Evolutionary conservation across 1,140 invertebrate genomes (phyloP), one percentile per base, ranked within the genome.

Genomic region (Hirudo medicinalis): DNA sequence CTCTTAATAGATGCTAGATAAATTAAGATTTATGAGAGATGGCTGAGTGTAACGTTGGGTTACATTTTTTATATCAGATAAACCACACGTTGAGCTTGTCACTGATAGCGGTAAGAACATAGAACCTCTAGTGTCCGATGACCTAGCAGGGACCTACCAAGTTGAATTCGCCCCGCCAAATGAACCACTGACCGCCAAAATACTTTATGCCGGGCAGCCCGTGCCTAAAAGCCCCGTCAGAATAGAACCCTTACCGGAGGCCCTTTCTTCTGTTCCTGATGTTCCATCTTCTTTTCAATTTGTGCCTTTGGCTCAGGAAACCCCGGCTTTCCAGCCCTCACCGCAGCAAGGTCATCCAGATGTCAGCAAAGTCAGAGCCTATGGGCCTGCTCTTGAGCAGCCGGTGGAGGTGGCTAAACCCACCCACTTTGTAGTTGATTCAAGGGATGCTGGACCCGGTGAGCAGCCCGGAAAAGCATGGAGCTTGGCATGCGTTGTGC

Each of bases 171-270:
- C 85, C 25, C 90, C 91, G n/a, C 85, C 84, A n/a, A 85, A 86
- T 9, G 86, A 86, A 25, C 89, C 90, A 75, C 90, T 93, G 76
- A 89, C 89, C 22, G 85, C 93, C 20, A 78, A 78, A 76, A 89
- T 93, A 2, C 90, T 90, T 74, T 93, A 90, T 79, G 91, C 90
- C 29, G 89, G 89, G 8, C 89, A 92, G 0, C 88, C 90, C 0
- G 87, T 90, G 0, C 88, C 88, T 71, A 89, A 91, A 75, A 91
- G 90, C 67, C 92, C 92, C 0, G 92, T 90, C 80, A 85, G 90
- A 75, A 87, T 85, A 76, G 78, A 78, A 63, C 77, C 76, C 25
- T 70, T 49, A 22, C 43, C 13, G 9, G 78, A 76, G 5, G 67
- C 17, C 6, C 2, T 36, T 36, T 36, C 32, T 3, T 36, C 32